phyloP scores from a whole-genome alignment of 2,797 vertebrate species.

The Microctenopoma steveboyesi region DNA sequence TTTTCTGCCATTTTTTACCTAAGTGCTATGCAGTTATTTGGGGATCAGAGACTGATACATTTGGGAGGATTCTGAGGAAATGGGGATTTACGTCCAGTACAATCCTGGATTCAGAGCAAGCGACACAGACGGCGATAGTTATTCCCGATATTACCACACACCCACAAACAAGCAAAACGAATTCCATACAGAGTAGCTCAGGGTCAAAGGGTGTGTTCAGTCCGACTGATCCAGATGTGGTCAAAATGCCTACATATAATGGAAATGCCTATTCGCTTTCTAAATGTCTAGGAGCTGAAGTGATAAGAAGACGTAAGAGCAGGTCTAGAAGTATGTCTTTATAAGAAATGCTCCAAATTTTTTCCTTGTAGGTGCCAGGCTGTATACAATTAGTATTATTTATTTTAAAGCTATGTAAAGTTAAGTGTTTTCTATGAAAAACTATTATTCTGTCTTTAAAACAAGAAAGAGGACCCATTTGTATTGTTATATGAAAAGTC shows the following conservation, averaged over 20 bases:
- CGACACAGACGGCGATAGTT: not conserved
- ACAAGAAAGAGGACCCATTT: too few species aligned
- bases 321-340: constrained; percentile 26
- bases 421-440: too few species aligned
- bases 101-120: not conserved
- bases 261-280: not conserved
- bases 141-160: too few species aligned
- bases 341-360: not conserved
- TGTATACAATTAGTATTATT: too few species aligned
- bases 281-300: fast-evolving
- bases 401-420: too few species aligned
- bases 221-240: not conserved
- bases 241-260: not conserved
- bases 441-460: too few species aligned
- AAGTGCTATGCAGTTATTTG: constrained; percentile 65
- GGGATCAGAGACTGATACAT: constrained; percentile 12
- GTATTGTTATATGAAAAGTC: too few species aligned
- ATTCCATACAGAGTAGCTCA: not conserved
- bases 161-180: too few species aligned
- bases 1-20: constrained; percentile 78
- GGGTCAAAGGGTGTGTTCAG: fast-evolving
- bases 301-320: not conserved
- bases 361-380: too few species aligned
- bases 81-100: not conserved
- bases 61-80: constrained; percentile 33